phyloP scores from a whole-genome alignment of 2,888 invertebrate species.

The Synanthedon myopaeformis region DNA sequence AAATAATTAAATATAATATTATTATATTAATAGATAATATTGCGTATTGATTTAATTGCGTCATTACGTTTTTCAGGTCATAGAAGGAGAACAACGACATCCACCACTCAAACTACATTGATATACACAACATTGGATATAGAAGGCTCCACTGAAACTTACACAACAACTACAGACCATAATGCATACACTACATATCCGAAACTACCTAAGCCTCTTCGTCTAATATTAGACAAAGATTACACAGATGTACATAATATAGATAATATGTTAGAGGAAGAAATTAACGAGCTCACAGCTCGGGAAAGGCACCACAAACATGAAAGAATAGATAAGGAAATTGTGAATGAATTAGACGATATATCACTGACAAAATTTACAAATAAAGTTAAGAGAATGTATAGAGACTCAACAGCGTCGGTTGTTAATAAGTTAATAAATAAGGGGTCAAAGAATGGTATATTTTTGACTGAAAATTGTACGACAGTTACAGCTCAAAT shows the following conservation, averaged over 20 bases:
- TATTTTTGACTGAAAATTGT: slow-evolving; percentile 73
- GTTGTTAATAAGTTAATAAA: slow-evolving; percentile 54
- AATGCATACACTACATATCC: slow-evolving; percentile 33
- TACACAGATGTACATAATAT: slow-evolving; percentile 49
- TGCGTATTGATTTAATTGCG: slow-evolving; percentile 2
- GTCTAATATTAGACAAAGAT: slow-evolving; percentile 42
- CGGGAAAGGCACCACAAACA: slow-evolving; percentile 39
- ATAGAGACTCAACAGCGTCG: slow-evolving; percentile 56
- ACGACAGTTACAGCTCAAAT: slow-evolving; percentile 74
- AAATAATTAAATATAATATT: background rate
- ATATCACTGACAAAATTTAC: slow-evolving; percentile 37
- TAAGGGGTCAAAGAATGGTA: slow-evolving; percentile 47
- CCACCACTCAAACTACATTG: slow-evolving; percentile 36
- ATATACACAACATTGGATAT: slow-evolving; percentile 29
- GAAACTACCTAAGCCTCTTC: slow-evolving; percentile 50
- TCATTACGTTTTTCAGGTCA: slow-evolving; percentile 34
- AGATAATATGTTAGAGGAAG: slow-evolving; percentile 45
- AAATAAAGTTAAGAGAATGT: slow-evolving; percentile 64
- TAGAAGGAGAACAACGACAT: slow-evolving; percentile 60
- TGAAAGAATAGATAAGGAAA: slow-evolving; percentile 39
- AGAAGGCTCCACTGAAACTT: slow-evolving; percentile 34
- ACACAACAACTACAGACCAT: slow-evolving; percentile 31
- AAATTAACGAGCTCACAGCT: slow-evolving; percentile 27
- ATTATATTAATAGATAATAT: too few species aligned
- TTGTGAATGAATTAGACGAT: slow-evolving; percentile 40